Evolutionary conservation across 2,797 vertebrate genomes (phyloP), one percentile per base, ranked within the genome.

Genomic region (Gila robusta): DNA sequence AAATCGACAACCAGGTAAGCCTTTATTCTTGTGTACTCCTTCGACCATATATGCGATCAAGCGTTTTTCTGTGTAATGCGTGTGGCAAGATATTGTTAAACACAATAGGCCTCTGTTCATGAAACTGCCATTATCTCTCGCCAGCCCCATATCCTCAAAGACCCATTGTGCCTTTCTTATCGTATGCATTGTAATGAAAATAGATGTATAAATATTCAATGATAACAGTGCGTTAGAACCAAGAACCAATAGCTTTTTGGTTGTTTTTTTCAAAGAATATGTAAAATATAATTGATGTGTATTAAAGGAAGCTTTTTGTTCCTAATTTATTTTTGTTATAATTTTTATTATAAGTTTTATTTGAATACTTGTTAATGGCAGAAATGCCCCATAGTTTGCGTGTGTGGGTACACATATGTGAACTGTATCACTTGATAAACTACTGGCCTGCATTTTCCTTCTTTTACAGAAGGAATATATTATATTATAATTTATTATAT

Each of bases 1-100:
- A 88, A 86, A 81, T 84, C 92, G 62, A 73, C 89, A 88, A 87
- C 26, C 92, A 93, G 95, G 95, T 96, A 96, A 94, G 95, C 88
- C 85, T 85, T 83, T 81, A 56, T 91, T 90, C 88, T 93, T 47
- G 21, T 17, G 62, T 49, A 32, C 12, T 82, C 66, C 19, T 69
- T 32, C 16, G 26, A 74, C 37, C 23, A 70, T 66, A 6, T 14
- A 79, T 26, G 52, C 21, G 54, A 64, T 81, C 67, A 37, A 74
- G 32, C 9, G 1, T 12, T 35, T 80, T 67, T 76, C 17, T 44
- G 82, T 76, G 52, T 59, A 71, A 79, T 32, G 78, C 77, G 44
- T 83, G 71, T 76, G 47, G 26, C 11, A 23, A 44, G 54, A 47
- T 52, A 17, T 52, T 32, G 70, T 54, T 82, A 71, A 87, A 82